Evolutionary conservation across 2,888 invertebrate genomes (phyloP).

Genomic region (Drosophila anomalipes): DNA sequence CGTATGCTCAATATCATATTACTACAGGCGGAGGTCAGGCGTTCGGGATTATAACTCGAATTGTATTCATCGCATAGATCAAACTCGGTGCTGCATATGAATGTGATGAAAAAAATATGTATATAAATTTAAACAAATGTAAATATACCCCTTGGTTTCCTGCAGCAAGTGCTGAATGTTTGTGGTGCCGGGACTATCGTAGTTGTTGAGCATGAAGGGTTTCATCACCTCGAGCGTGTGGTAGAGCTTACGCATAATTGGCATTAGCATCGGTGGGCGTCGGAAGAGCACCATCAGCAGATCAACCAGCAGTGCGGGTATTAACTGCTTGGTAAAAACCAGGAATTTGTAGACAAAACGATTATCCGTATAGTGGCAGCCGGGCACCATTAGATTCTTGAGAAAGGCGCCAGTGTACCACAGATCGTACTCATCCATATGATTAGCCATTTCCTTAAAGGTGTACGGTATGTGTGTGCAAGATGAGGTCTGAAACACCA

Average conservation of each 20-base stretch:
- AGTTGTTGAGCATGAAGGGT: constrained; percentile 76
- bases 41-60: neutral
- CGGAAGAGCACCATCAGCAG: constrained; percentile 56
- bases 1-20: constrained; percentile 68
- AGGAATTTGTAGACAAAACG: constrained; percentile 59
- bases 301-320: constrained; percentile 72
- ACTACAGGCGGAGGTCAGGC: constrained; percentile 13
- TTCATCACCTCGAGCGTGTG: constrained; percentile 66
- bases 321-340: constrained; percentile 67
- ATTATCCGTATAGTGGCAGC: constrained; percentile 61
- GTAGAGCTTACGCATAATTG: constrained; percentile 61
- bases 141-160: constrained; percentile 53
- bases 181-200: constrained; percentile 64
- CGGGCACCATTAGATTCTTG: constrained; percentile 62
- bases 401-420: constrained; percentile 62
- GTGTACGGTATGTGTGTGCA: constrained; percentile 51
- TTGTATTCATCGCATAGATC: constrained; percentile 34
- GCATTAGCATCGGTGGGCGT: constrained; percentile 65
- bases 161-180: constrained; percentile 35
- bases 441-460: constrained; percentile 54
- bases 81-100: constrained; percentile 69
- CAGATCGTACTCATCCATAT: constrained; percentile 49
- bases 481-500: constrained; percentile 68
- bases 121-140: neutral
- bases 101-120: neutral